Base-by-base conservation (phyloP, 2,888 invertebrate species). In the Philopedon plagiatum region DNA sequence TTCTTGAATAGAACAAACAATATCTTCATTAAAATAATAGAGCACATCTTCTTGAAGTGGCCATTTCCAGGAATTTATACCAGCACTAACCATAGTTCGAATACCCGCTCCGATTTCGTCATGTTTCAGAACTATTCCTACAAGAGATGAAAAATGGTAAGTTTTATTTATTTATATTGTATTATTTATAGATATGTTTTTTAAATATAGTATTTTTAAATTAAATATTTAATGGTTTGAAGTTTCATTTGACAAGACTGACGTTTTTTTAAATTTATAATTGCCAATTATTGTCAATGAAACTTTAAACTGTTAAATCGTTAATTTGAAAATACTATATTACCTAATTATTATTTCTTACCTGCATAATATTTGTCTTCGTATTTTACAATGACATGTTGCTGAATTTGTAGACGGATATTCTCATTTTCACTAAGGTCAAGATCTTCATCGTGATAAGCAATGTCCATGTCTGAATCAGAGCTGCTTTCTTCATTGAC, bases 1-100 rank as follows among this genome's bases (percentile, higher is more conserved):
- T 34, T 67, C 15, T 32, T 63, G 11, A 7, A 67, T 67, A 19
- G 13, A 29, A 11, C 46, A n/a, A 11, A 64, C 32, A 18, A 68
- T 72, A 67, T 72, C 67, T 41, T 67, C 57, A 1, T 32, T 72
- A 51, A 72, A 72, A 44, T 72, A 72, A 57, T 72, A 72, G 5
- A 72, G 41, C 7, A 67, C 15, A 13, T 71, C 71, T 34, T 72
- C 67, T 41, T 72, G 62, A 13, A 26, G n/a, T 13, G 62, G 63
- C 63, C 63, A 63, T 49, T 69, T 69, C 37, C 66, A 68, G 7
- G 67, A 56, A 34, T 15, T 37, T 26, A 61, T 9, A 13, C 72
- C 72, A 18, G 69, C 73, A 44, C 32, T 37, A 8, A 62, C 62
- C 72, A 72, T 72, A 1, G 72, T 26, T 18, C 44, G 49, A n/a